Percentiles rank a stretch among this genome's conserved stretches.
Evolutionary conservation across 2,797 vertebrate species (phyloP).

Genomic region (Echeneis naucrates): DNA sequence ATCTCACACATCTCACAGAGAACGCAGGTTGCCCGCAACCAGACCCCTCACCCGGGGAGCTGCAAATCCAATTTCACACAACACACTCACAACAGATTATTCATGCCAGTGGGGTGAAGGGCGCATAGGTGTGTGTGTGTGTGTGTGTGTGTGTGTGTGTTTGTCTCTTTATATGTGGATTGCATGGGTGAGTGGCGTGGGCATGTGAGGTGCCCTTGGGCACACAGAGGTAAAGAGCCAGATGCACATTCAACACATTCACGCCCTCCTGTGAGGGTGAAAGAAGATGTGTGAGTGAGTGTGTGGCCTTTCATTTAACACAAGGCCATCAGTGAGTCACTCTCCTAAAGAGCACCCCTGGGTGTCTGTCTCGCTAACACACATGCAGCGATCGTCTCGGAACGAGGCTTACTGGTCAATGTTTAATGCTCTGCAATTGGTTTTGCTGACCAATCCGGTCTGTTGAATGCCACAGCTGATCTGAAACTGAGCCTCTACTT

Average conservation of each 20-base stretch:
- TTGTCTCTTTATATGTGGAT: conserved; percentile 11
- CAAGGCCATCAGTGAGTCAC: conserved; percentile 65
- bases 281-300: conserved; percentile 23
- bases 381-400: conserved; percentile 31
- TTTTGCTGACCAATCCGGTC: conserved; percentile 60
- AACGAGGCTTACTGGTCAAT: conserved; percentile 63
- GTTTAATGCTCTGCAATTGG: conserved; percentile 68
- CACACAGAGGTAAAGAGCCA: conserved; percentile 27
- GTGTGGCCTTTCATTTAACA: conserved; percentile 55
- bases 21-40: conserved; percentile 46
- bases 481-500: conserved; percentile 15
- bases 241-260: not conserved
- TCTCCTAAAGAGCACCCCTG: conserved; percentile 52
- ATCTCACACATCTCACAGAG: conserved; percentile 30
- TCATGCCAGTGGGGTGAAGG: conserved; percentile 52
- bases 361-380: conserved; percentile 50
- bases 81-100: conserved; percentile 63
- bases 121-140: conserved; percentile 17
- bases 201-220: conserved; percentile 43
- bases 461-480: conserved; percentile 52
- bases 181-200: conserved; percentile 10
- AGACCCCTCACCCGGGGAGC: conserved; percentile 55
- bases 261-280: conserved; percentile 19
- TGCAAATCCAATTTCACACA: conserved; percentile 72
- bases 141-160: not conserved